A percentile compares a stretch with the other conserved stretches of the same genome.
These are phyloP conservation scores for Podargus strigoides DNA, from an alignment of 2,797 vertebrate genomes.

Conservation along the genomic window DNA sequence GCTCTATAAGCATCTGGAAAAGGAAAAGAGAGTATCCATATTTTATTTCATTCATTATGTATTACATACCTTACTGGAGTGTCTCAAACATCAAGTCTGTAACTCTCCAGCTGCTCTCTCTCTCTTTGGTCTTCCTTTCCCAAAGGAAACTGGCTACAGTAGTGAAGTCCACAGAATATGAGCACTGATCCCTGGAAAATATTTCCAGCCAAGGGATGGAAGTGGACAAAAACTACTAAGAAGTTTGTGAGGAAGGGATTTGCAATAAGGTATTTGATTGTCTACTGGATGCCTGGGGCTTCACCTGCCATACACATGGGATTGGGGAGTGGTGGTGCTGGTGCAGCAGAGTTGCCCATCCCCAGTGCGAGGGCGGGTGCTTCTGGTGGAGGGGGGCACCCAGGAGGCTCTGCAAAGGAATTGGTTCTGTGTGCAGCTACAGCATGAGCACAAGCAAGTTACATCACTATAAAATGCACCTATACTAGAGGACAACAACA, in stretches of 20 bases:
- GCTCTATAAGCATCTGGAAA: not conserved
- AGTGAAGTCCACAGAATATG: not conserved
- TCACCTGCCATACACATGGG: accelerated
- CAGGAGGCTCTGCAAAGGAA: not conserved
- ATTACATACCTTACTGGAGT: not conserved
- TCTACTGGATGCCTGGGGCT: too few species aligned
- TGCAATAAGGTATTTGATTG: not conserved
- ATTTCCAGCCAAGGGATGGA: not conserved
- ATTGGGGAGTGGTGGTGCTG: accelerated
- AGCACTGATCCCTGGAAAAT: not conserved
- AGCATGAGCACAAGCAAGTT: too few species aligned
- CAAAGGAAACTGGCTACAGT: not conserved
- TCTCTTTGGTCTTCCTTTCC: not conserved
- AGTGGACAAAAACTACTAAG: not conserved
- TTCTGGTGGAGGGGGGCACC: not conserved
- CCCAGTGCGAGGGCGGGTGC: accelerated
- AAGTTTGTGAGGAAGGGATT: not conserved
- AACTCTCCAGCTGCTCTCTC: not conserved
- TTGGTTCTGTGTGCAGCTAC: accelerated
- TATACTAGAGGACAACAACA: not conserved
- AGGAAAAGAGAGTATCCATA: not conserved
- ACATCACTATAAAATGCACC: not conserved
- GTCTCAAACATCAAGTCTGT: not conserved
- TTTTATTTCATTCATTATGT: not conserved
- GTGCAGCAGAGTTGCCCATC: too few species aligned